Evolutionary conservation across 1,140 invertebrate genomes (phyloP).

Genomic region (Aphaenogaster floridana): DNA sequence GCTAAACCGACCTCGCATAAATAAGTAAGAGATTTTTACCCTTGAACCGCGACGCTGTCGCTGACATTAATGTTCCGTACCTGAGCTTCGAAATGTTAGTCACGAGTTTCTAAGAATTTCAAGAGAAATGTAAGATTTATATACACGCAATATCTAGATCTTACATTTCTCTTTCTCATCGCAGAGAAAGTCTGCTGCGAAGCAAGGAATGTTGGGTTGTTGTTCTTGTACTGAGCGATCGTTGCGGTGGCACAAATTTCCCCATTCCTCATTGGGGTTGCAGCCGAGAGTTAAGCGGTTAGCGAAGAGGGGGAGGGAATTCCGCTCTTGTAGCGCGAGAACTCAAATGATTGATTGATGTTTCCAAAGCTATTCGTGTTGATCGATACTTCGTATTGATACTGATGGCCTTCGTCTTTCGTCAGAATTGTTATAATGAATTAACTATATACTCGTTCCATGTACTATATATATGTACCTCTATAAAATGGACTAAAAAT

Average conservation of each 20-base stretch:
- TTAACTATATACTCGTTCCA: neutral
- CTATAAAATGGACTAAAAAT: too few relatives aligned
- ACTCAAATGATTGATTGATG: conserved; percentile 49
- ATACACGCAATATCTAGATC: neutral
- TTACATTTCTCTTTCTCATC: too few relatives aligned
- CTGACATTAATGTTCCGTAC: conserved; percentile 12
- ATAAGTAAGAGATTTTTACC: conserved; percentile 50
- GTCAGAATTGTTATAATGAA: conserved; percentile 5
- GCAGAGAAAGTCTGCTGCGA: neutral
- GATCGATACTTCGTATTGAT: conserved; percentile 8
- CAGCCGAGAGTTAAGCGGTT: conserved; percentile 44
- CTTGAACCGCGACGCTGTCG: conserved; percentile 16
- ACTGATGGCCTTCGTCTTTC: neutral
- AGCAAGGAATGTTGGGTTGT: neutral
- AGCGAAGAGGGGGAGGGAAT: neutral
- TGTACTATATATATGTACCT: too few relatives aligned
- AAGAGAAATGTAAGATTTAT: neutral
- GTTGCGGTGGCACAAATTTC: conserved; percentile 9
- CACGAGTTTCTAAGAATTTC: conserved; percentile 6
- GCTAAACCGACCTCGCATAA: conserved; percentile 26
- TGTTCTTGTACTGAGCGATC: conserved; percentile 29
- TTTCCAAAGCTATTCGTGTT: conserved; percentile 22
- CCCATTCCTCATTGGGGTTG: conserved; percentile 12
- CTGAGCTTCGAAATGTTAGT: neutral
- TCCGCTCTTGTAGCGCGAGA: conserved; percentile 31